Conservation (phyloP, 2,797 vertebrate genomes). For the Anabas testudineus region DNA sequence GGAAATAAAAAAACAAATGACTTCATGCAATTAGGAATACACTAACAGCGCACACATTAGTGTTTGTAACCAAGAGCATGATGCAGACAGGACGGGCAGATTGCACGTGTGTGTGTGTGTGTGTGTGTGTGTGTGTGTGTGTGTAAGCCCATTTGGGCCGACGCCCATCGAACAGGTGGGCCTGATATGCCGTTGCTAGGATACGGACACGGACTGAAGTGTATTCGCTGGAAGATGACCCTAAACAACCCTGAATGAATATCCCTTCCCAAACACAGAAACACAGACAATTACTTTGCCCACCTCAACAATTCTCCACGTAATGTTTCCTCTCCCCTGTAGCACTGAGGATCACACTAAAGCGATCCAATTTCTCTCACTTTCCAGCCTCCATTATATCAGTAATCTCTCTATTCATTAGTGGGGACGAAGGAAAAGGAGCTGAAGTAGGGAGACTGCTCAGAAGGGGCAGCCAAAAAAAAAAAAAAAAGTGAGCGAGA, state of each 20-base stretch:
- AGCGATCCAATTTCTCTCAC: slow-evolving; percentile 47
- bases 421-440: background rate
- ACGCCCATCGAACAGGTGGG: slow-evolving; percentile 65
- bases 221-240: slow-evolving; percentile 49
- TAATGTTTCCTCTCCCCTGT: slow-evolving; percentile 37
- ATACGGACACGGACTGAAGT: slow-evolving; percentile 55
- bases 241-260: slow-evolving; percentile 48
- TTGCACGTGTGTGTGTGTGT: background rate
- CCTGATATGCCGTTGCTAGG: slow-evolving; percentile 68
- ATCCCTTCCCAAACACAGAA: slow-evolving; percentile 23
- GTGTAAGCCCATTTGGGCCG: slow-evolving; percentile 57
- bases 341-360: slow-evolving; percentile 33
- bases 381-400: slow-evolving; percentile 53
- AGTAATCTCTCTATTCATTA: slow-evolving; percentile 65
- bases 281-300: slow-evolving; percentile 48
- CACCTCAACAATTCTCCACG: slow-evolving; percentile 30
- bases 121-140: slow-evolving; percentile 15
- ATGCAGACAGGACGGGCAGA: slow-evolving; percentile 24
- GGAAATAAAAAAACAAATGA: too few species aligned
- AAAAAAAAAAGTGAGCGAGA: slow-evolving; percentile 1
- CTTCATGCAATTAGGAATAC: too few species aligned
- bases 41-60: background rate
- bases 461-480: slow-evolving; percentile 19
- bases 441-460: slow-evolving; percentile 13
- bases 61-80: background rate